A percentile compares a stretch with the other conserved stretches of the same genome.
phyloP scores from a whole-genome alignment of 2,113 vertebrate genomes.

The Muntiacus reevesi region DNA sequence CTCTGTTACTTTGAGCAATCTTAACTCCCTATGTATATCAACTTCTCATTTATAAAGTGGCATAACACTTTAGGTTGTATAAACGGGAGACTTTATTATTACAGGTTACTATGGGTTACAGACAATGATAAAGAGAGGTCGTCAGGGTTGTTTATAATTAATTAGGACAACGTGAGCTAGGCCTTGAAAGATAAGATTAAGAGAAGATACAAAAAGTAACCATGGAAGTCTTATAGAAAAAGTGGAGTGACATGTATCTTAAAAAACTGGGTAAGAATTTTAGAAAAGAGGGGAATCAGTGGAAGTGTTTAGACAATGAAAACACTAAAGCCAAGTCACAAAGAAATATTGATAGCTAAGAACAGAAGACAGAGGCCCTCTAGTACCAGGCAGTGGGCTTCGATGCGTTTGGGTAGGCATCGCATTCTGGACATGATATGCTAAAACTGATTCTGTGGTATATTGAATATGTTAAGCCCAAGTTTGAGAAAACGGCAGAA shows the following conservation, averaged over 20 bases:
- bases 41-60: neutral
- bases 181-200: neutral
- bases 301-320: neutral
- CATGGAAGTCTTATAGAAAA: neutral
- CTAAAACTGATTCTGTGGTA: neutral
- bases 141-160: neutral
- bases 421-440: neutral
- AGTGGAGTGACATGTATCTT: neutral
- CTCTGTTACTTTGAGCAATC: neutral
- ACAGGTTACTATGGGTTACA: neutral
- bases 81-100: neutral
- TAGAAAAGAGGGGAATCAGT: neutral
- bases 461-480: neutral
- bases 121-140: neutral
- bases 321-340: neutral
- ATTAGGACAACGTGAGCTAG: neutral
- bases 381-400: neutral
- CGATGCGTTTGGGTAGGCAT: rapidly evolving
- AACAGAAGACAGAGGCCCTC: neutral
- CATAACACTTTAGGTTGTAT: neutral
- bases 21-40: neutral
- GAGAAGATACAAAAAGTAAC: neutral
- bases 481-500: neutral
- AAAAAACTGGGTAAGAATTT: neutral
- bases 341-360: neutral